Conservation (phyloP, 2,888 invertebrate genomes). For the Xanthorhoe designata region DNA sequence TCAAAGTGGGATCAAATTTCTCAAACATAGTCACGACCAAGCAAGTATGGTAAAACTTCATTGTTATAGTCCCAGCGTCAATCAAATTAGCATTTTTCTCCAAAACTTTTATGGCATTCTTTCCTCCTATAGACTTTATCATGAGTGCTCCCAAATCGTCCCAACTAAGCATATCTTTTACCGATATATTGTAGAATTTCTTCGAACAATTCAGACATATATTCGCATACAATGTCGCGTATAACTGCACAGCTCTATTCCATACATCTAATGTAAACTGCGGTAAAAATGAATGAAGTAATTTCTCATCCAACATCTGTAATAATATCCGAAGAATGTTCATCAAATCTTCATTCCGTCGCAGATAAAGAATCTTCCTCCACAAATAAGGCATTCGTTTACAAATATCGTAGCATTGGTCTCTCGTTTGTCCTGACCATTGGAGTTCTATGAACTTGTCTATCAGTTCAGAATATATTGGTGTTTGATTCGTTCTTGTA, state of each 20-base stretch:
- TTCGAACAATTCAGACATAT: constrained; percentile 87
- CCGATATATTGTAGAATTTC: constrained; percentile 72
- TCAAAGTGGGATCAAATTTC: constrained; percentile 68
- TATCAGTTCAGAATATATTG: constrained; percentile 84
- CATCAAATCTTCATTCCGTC: constrained; percentile 78
- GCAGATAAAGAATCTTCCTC: constrained; percentile 83
- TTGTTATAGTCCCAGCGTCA: constrained; percentile 84
- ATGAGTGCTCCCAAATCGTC: constrained; percentile 85
- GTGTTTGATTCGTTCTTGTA: constrained; percentile 68
- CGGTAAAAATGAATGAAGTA: constrained; percentile 83
- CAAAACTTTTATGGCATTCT: constrained; percentile 84
- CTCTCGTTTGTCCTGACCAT: constrained; percentile 69
- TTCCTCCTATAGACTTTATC: constrained; percentile 86
- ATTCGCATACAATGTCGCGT: constrained; percentile 84
- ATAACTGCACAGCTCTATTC: constrained; percentile 83
- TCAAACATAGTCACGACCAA: constrained; percentile 79
- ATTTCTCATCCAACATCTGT: constrained; percentile 85
- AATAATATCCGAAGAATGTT: constrained; percentile 84
- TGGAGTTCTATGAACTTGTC: constrained; percentile 84
- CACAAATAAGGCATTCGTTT: constrained; percentile 87
- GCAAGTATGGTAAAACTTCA: constrained; percentile 86
- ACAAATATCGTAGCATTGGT: constrained; percentile 82
- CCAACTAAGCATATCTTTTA: constrained; percentile 85
- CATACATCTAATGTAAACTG: constrained; percentile 86
- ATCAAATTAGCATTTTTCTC: constrained; percentile 83